Evolutionary conservation across 2,888 invertebrate genomes (phyloP).

Genomic region (Drosophila anceps): DNA sequence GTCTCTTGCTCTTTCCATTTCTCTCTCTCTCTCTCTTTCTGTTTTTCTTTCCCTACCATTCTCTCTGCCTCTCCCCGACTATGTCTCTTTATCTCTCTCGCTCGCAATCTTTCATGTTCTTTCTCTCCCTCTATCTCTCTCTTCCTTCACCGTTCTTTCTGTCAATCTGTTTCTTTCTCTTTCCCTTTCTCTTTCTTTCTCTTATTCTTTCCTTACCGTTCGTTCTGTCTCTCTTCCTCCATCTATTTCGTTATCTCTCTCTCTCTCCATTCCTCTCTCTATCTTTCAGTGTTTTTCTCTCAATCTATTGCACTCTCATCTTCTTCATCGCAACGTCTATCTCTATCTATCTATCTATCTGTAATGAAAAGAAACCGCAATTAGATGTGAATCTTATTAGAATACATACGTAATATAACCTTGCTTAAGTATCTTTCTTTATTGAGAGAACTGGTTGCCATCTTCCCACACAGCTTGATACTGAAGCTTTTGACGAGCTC

Average conservation of each 20-base stretch:
- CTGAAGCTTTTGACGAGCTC: conserved; percentile 24
- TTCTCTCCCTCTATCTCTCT: neutral
- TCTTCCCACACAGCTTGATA: neutral
- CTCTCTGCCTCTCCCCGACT: too few species aligned
- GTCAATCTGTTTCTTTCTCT: too few species aligned
- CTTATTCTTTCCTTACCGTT: too few species aligned
- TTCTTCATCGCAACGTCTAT: neutral
- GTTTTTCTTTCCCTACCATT: neutral
- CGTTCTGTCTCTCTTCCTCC: too few species aligned
- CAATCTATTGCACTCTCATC: neutral
- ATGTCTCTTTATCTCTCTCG: too few species aligned
- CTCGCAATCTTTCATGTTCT: too few species aligned
- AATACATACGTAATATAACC: neutral
- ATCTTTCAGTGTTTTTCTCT: too few species aligned
- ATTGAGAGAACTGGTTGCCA: conserved; percentile 2
- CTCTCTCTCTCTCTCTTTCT: neutral
- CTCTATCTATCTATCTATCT: neutral
- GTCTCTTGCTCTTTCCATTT: neutral
- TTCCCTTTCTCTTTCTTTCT: too few species aligned
- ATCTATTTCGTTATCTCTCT: too few species aligned
- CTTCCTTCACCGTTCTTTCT: too few species aligned
- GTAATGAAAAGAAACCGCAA: neutral
- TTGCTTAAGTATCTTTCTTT: neutral
- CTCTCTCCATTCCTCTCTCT: too few species aligned
- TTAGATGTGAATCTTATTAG: neutral